Evolutionary conservation across 2,797 vertebrate genomes (phyloP), one percentile per base, ranked within the genome.

Genomic region (Philypnodon macrostomus): DNA sequence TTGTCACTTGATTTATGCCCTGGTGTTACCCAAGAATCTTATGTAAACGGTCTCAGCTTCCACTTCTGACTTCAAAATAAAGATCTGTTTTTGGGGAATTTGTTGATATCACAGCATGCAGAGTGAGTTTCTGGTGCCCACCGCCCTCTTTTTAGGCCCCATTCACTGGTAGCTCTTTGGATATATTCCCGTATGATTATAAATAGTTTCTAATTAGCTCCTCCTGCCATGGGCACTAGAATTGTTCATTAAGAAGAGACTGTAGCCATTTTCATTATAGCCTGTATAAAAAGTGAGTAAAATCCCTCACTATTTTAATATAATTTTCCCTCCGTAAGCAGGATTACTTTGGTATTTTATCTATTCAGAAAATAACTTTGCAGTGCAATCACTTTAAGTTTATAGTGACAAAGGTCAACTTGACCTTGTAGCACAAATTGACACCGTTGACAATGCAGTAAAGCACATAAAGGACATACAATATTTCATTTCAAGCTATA

Each of bases 191-290:
- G 61, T 54, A 46, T 82, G 73, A 85, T 84, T 88, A 87, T 88
- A 87, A 89, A 89, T 87, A 89, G 80, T 80, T 85, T 85, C 66
- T 85, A 89, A 89, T 87, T 87, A 87, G 79, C 73, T 83, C 74
- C 70, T 77, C 61, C 72, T 78, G 81, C 82, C 82, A 77, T 67
- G 64, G 77, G 84, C 81, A 76, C 72, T 74, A 70, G 52, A 84
- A 76, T 79, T 80, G 71, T 78, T 87, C 81, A 82, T 84, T 64
- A 80, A 85, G 67, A 54, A 70, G 61, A 59, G 64, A 67, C 71
- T 59, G 42, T 50, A 56, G 59, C 55, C 50, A 52, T 81, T 68
- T 64, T 71, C 57, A 64, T 72, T 75, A 77, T 76, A 72, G 66
- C 63, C 18, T 55, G 38, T 54, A 71, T 75, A 77, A 79, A 77